These are phyloP conservation scores for Balearica regulorum DNA, from an alignment of 2,797 vertebrate species.

Conservation along the genomic window DNA sequence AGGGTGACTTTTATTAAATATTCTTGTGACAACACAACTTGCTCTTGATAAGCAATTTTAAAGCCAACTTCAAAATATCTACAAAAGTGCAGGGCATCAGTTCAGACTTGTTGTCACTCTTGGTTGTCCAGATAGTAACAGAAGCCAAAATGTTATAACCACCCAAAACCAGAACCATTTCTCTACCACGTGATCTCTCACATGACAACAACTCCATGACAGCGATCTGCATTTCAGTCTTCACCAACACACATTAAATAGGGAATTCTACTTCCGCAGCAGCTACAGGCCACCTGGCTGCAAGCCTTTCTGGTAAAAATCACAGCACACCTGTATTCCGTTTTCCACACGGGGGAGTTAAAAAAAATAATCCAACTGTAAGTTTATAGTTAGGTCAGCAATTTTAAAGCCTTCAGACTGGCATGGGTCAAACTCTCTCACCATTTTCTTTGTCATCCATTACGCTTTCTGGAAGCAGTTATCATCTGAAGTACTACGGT, in stretches of 20 bases:
- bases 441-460: constrained; percentile 5
- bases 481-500: not conserved
- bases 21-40: not conserved
- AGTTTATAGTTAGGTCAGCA: constrained; percentile 14
- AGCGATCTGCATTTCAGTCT: not conserved
- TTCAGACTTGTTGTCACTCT: not conserved
- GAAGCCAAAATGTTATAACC: not conserved
- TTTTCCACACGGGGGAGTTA: not conserved
- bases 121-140: not conserved
- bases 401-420: constrained; percentile 35
- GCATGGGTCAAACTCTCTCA: constrained; percentile 20
- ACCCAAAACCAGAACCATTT: not conserved
- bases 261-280: not conserved
- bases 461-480: constrained; percentile 14
- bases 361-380: not conserved
- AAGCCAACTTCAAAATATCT: not conserved
- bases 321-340: not conserved
- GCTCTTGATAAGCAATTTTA: not conserved
- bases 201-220: rapidly evolving
- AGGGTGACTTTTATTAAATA: not conserved
- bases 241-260: not conserved
- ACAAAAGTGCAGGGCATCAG: not conserved
- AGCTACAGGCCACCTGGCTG: not conserved
- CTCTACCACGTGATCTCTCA: not conserved
- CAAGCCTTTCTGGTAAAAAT: not conserved